Evolutionary conservation across 2,888 invertebrate genomes (phyloP).

Genomic region (Homarus gammarus): DNA sequence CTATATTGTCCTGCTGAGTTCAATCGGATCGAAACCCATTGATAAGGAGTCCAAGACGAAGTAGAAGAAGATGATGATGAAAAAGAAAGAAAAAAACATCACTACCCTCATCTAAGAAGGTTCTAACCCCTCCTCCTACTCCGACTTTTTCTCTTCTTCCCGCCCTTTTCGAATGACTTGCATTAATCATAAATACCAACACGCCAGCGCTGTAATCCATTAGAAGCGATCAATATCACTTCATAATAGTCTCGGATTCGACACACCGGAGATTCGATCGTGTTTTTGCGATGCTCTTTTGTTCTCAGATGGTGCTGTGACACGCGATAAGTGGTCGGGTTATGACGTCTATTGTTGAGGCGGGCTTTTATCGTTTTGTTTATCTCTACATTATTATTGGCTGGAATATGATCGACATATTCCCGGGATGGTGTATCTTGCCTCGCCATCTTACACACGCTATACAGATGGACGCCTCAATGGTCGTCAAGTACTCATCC

Average conservation of each 20-base stretch:
- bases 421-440: conserved; percentile 8
- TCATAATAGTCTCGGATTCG: conserved; percentile 59
- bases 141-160: not conserved
- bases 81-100: too few species aligned
- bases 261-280: conserved; percentile 55
- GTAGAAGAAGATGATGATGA: too few species aligned
- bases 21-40: not conserved
- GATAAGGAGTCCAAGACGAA: conserved; percentile 1
- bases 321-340: conserved; percentile 82
- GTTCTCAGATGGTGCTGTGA: conserved; percentile 50
- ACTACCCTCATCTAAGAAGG: conserved; percentile 9
- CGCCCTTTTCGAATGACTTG: conserved; percentile 35
- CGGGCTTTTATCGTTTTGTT: conserved; percentile 37
- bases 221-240: conserved; percentile 55
- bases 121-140: not conserved
- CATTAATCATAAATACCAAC: conserved; percentile 62
- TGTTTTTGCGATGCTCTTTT: conserved; percentile 49
- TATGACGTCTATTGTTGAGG: conserved; percentile 38
- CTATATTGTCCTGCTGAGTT: not conserved
- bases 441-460: not conserved
- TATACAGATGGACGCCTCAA: conserved; percentile 5
- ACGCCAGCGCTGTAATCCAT: conserved; percentile 53
- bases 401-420: conserved; percentile 39
- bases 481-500: not conserved
- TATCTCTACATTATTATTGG: conserved; percentile 39